Conservation (phyloP, 1,140 invertebrate species). For the Magallana ariakensis region DNA sequence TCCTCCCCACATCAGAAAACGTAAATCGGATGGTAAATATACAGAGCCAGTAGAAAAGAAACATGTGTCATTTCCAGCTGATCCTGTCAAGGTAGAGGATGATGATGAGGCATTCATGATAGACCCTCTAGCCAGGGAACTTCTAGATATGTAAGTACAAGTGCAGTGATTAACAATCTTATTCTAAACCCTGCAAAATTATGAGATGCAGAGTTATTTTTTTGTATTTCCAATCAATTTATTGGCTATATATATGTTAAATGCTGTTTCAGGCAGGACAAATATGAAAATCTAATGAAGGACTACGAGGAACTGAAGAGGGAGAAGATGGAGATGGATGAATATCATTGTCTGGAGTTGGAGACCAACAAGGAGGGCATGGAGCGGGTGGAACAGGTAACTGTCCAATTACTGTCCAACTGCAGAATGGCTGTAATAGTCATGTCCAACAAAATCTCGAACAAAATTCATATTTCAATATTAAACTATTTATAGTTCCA, state of each 20-base stretch:
- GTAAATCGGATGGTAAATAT: neutral
- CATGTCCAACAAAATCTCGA: no score
- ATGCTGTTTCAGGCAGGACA: conserved; percentile 39
- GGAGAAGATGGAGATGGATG: conserved; percentile 29
- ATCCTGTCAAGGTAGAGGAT: neutral
- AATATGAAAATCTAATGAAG: conserved; percentile 35
- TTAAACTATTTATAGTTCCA: no score
- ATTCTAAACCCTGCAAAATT: no score
- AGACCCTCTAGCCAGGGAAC: neutral
- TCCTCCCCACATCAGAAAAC: neutral
- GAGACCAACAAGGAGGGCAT: conserved; percentile 26
- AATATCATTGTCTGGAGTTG: conserved; percentile 33
- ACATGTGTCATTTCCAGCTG: neutral
- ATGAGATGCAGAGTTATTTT: no score
- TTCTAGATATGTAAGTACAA: conserved; percentile 9
- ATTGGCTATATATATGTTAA: neutral
- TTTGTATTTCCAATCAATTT: no score
- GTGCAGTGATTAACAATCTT: no score
- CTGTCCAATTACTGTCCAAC: no score
- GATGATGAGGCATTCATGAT: conserved; percentile 1
- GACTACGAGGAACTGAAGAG: conserved; percentile 25
- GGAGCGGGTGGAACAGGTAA: neutral
- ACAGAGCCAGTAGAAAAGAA: neutral
- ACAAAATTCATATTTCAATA: no score
- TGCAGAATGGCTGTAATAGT: no score